phyloP scores from a whole-genome alignment of 1,140 invertebrate genomes.

The Leptopilina clavipes region DNA sequence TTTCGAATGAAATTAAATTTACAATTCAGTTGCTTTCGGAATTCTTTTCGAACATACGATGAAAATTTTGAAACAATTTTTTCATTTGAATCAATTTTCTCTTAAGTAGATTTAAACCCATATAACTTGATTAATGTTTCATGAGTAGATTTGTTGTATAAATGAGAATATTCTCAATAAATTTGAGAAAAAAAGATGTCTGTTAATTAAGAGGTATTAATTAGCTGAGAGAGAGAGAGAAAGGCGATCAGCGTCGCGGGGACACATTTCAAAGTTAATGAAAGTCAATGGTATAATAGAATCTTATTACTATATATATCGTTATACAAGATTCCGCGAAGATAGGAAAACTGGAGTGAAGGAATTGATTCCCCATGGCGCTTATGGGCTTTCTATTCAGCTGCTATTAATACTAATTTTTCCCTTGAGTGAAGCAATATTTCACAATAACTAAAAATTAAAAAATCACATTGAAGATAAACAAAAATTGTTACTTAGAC shows the following conservation, averaged over 20 bases:
- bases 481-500: too few relatives aligned
- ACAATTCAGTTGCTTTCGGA: too few relatives aligned
- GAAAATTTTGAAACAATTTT: too few relatives aligned
- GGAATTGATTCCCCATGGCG: constrained; percentile 6
- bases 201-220: constrained; percentile 3
- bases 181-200: background rate
- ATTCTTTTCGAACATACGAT: too few relatives aligned
- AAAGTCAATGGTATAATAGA: background rate
- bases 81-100: too few relatives aligned
- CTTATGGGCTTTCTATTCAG: background rate
- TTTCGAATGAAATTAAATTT: too few relatives aligned
- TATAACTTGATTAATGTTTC: too few relatives aligned
- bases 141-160: background rate
- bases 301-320: constrained; percentile 11
- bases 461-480: too few relatives aligned
- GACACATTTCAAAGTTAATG: constrained; percentile 12
- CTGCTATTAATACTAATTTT: background rate
- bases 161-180: background rate
- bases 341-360: background rate
- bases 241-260: background rate
- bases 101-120: too few relatives aligned
- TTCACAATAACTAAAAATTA: background rate
- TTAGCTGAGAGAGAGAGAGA: background rate
- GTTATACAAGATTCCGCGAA: constrained; percentile 12
- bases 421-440: background rate